These are phyloP conservation scores for Lasioglossum figueresi DNA, from an alignment of 2,888 invertebrate genomes.

Conservation along the genomic window DNA sequence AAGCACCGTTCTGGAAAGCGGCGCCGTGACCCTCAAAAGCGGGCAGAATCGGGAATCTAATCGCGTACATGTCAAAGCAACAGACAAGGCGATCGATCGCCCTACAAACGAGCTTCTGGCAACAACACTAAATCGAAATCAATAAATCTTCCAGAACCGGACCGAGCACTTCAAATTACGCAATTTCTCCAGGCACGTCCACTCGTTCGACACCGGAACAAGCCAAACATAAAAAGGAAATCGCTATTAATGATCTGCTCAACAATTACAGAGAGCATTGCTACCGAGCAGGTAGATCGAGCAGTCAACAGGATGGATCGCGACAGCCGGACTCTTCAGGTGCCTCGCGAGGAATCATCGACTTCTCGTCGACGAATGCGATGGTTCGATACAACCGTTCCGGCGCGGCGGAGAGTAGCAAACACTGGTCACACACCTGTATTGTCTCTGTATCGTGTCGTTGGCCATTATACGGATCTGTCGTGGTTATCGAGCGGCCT, in stretches of 20 bases:
- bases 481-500: slow-evolving; percentile 49
- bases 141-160: slow-evolving; percentile 19
- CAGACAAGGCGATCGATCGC: slow-evolving; percentile 43
- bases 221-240: neutral
- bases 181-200: neutral
- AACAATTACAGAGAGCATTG: neutral
- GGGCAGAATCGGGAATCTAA: neutral
- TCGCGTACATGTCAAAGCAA: neutral
- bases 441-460: slow-evolving; percentile 73
- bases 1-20: neutral
- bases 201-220: neutral
- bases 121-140: slow-evolving; percentile 44
- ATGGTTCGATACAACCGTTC: neutral
- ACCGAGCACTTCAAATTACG: neutral
- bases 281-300: neutral
- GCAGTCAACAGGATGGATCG: slow-evolving; percentile 10
- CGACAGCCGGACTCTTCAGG: slow-evolving; percentile 9
- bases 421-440: slow-evolving; percentile 74
- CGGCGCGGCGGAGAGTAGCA: neutral
- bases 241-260: neutral
- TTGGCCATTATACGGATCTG: slow-evolving; percentile 78
- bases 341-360: slow-evolving; percentile 20
- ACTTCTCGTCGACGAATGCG: neutral
- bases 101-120: slow-evolving; percentile 43
- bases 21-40: neutral